A percentile compares a stretch with the other conserved stretches of the same genome.
Conservation (phyloP, 1,140 invertebrate genomes). For the Ceratina calcarata region DNA sequence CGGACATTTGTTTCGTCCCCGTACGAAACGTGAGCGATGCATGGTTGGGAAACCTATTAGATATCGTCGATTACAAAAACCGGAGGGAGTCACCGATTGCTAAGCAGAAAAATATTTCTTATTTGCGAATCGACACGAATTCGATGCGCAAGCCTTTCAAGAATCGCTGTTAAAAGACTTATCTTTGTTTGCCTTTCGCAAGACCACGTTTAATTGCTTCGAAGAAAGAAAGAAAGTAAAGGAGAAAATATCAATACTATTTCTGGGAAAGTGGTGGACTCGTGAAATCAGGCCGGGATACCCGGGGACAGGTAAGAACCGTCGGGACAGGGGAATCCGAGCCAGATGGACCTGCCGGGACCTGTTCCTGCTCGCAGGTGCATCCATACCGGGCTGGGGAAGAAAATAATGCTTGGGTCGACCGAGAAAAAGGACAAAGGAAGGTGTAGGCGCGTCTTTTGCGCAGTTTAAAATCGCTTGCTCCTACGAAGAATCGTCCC, state of each 20-base stretch:
- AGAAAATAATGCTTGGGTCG: constrained; percentile 62
- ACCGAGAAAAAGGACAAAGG: constrained; percentile 56
- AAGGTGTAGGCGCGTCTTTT: constrained; percentile 43
- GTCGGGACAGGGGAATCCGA: constrained; percentile 50
- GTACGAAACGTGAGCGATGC: too few species aligned
- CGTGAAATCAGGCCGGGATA: constrained; percentile 20
- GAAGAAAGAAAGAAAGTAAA: background rate
- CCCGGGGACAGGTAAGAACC: constrained; percentile 26
- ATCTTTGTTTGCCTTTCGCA: too few species aligned
- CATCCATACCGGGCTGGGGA: constrained; percentile 60
- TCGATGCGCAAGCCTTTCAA: too few species aligned
- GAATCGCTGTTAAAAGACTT: too few species aligned
- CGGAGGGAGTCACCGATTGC: too few species aligned
- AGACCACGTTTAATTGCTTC: background rate
- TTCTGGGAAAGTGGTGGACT: background rate
- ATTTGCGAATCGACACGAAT: too few species aligned
- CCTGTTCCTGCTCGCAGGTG: constrained; percentile 75
- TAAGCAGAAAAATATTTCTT: too few species aligned
- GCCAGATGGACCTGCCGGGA: constrained; percentile 69
- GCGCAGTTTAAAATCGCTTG: constrained; percentile 49
- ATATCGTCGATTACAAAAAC: too few species aligned
- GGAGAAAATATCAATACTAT: background rate
- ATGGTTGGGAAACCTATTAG: too few species aligned
- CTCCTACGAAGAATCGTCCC: background rate
- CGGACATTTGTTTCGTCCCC: constrained; percentile 6